Conservation (phyloP, 2,888 invertebrate genomes). For the Geophilus truncorum region DNA sequence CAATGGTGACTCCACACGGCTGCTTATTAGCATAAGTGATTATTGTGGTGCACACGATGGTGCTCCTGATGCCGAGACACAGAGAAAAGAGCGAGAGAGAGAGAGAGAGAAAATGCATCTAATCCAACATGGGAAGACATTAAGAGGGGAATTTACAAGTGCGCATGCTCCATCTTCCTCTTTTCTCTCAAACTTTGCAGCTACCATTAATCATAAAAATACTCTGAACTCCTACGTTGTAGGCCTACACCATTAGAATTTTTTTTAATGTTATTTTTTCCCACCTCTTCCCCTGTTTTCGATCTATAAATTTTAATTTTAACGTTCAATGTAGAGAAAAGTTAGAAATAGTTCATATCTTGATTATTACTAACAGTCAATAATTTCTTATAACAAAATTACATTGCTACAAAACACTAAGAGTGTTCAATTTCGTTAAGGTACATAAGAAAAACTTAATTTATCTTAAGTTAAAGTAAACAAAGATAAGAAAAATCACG, state of each 20-base stretch:
- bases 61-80: background rate
- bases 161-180: background rate
- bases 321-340: too few species aligned
- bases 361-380: background rate
- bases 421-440: too few species aligned
- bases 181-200: background rate
- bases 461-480: too few species aligned
- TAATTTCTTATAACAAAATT: too few species aligned
- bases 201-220: background rate
- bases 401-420: too few species aligned
- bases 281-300: background rate
- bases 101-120: background rate
- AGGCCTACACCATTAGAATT: background rate
- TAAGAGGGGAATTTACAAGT: background rate
- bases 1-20: slow-evolving; percentile 28
- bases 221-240: background rate
- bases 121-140: background rate
- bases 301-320: background rate
- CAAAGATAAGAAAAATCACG: too few species aligned
- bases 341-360: too few species aligned
- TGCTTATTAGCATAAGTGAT: slow-evolving; percentile 33
- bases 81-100: too few species aligned
- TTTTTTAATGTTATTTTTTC: background rate
- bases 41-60: slow-evolving; percentile 29
- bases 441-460: too few species aligned